These are phyloP conservation scores for Ichneumoninae sp. DNA, from an alignment of 2,888 invertebrate genomes.

Conservation along the genomic window DNA sequence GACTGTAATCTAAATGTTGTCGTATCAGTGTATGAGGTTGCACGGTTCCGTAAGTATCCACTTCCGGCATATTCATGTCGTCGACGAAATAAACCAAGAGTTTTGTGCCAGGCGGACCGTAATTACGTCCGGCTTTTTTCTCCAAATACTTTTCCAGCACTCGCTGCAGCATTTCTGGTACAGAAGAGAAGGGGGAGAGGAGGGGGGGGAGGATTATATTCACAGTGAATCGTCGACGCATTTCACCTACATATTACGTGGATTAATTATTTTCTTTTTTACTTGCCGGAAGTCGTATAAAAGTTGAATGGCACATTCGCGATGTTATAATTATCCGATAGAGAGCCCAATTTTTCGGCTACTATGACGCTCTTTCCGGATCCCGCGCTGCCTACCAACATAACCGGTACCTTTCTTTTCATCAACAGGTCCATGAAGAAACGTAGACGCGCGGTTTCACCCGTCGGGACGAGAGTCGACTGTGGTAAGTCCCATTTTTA, in stretches of 20 bases:
- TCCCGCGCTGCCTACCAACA: constrained; percentile 96
- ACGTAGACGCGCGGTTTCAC: constrained; percentile 94
- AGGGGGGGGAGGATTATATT: constrained; percentile 3
- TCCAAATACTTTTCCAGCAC: constrained; percentile 96
- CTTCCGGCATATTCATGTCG: constrained; percentile 99
- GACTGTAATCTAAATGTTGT: constrained; percentile 96
- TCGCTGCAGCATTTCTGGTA: constrained; percentile 92
- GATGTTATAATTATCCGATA: constrained; percentile 92
- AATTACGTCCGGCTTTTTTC: constrained; percentile 97
- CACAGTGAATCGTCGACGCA: not conserved
- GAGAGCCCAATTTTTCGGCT: constrained; percentile 90
- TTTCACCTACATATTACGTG: constrained; percentile 10
- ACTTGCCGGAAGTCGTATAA: constrained; percentile 93
- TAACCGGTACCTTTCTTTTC: constrained; percentile 91
- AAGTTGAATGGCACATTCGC: constrained; percentile 97
- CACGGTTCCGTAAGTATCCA: constrained; percentile 96
- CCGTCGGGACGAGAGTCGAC: constrained; percentile 94
- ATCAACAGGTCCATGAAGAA: constrained; percentile 95
- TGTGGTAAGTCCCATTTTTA: constrained; percentile 79
- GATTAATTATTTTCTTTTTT: constrained; percentile 3
- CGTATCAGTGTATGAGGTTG: constrained; percentile 97
- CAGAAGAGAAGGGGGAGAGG: constrained; percentile 72
- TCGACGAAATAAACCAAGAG: constrained; percentile 97
- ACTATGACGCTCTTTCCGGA: constrained; percentile 97
- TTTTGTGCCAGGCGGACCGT: constrained; percentile 96